Evolutionary conservation across 2,113 vertebrate genomes (phyloP).

Genomic region (Thunnus maccoyii): DNA sequence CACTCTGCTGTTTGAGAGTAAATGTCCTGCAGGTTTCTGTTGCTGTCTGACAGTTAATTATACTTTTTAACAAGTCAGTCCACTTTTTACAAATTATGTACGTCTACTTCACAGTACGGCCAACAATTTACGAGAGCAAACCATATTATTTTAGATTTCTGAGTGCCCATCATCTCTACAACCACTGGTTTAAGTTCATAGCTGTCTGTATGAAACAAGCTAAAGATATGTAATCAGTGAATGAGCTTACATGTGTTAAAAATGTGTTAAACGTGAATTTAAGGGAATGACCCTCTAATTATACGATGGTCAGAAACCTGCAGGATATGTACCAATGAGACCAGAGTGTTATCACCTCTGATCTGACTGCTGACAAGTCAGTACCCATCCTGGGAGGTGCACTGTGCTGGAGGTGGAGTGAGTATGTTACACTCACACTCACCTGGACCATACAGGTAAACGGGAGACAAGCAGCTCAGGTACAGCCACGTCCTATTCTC

Average conservation of each 20-base stretch:
- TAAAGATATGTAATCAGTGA: too few species aligned
- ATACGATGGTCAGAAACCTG: not conserved
- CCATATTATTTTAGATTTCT: too few species aligned
- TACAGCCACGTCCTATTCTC: slow-evolving; percentile 85
- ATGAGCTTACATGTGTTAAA: too few species aligned
- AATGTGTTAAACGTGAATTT: too few species aligned
- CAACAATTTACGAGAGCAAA: too few species aligned
- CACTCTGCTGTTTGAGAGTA: not conserved
- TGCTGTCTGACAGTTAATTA: not conserved
- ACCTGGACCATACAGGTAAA: slow-evolving; percentile 80
- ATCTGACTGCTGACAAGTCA: slow-evolving; percentile 38
- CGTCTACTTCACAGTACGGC: too few species aligned
- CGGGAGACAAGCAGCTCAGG: slow-evolving; percentile 83
- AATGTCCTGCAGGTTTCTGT: slow-evolving; percentile 13
- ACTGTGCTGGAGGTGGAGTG: slow-evolving; percentile 51
- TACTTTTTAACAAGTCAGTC: too few species aligned
- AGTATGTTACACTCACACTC: slow-evolving; percentile 74
- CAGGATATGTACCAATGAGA: not conserved
- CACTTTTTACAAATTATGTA: too few species aligned
- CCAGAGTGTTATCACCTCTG: slow-evolving; percentile 9
- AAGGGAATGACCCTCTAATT: too few species aligned
- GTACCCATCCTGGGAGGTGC: slow-evolving; percentile 3
- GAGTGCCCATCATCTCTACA: too few species aligned
- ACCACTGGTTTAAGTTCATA: too few species aligned
- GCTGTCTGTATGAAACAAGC: too few species aligned